These are phyloP conservation scores for Lepisosteus osseus DNA, from an alignment of 2,113 vertebrate species.

Conservation along the genomic window DNA sequence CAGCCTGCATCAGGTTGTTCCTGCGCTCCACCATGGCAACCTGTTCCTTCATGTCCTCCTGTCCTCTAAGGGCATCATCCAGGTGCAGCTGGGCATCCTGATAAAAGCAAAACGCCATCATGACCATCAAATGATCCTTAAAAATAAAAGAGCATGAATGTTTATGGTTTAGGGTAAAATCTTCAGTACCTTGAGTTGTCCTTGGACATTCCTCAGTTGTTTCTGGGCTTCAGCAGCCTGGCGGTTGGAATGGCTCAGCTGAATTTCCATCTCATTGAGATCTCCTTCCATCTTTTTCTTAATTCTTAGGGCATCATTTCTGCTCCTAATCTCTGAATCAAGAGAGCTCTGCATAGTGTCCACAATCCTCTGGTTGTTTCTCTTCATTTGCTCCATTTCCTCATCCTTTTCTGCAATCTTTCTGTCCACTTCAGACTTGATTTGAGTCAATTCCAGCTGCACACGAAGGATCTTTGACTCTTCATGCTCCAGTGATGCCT, in stretches of 20 bases:
- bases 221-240: constrained; percentile 57
- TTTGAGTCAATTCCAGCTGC: constrained; percentile 74
- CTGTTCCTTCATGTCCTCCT: constrained; percentile 76
- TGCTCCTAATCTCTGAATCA: constrained; percentile 71
- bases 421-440: constrained; percentile 72
- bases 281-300: constrained; percentile 78
- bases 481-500: constrained; percentile 74
- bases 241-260: constrained; percentile 63
- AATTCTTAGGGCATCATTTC: constrained; percentile 69
- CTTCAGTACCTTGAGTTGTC: constrained; percentile 57
- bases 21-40: constrained; percentile 72
- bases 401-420: constrained; percentile 73
- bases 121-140: neutral
- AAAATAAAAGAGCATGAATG: neutral
- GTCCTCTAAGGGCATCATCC: constrained; percentile 58
- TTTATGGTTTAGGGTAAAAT: neutral
- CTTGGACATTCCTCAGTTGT: constrained; percentile 54
- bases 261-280: constrained; percentile 74
- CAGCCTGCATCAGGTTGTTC: constrained; percentile 67
- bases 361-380: constrained; percentile 60
- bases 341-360: constrained; percentile 66
- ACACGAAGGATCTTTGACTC: constrained; percentile 72
- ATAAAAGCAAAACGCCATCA: constrained; percentile 64
- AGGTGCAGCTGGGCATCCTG: constrained; percentile 72
- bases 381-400: constrained; percentile 74